Conservation (phyloP, 2,113 vertebrate genomes). For the Choloepus hoffmanni region DNA sequence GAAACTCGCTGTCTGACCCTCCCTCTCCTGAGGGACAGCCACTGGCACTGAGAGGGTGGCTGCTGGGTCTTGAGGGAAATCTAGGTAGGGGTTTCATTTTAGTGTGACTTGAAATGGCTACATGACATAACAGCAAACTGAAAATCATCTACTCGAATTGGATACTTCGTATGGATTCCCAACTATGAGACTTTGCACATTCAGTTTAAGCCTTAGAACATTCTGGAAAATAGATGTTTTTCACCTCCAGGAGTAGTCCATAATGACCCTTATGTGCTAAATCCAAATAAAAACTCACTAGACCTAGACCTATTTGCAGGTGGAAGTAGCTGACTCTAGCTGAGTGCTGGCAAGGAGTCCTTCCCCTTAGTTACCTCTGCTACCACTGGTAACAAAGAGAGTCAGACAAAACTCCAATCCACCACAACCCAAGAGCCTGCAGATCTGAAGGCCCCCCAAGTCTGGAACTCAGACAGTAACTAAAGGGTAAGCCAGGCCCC, state of each 20-base stretch:
- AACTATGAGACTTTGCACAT: background rate
- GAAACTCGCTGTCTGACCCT: background rate
- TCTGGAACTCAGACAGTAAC: no score
- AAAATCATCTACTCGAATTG: background rate
- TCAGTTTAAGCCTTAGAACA: background rate
- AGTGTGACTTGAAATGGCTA: background rate
- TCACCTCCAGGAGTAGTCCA: background rate
- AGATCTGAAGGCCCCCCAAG: background rate
- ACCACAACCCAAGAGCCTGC: no score
- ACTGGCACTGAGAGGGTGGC: background rate
- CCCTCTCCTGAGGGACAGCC: background rate
- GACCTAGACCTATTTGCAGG: background rate
- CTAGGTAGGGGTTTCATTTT: background rate
- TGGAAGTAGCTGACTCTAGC: background rate
- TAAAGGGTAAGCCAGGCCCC: background rate
- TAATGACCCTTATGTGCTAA: background rate
- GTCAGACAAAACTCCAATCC: background rate
- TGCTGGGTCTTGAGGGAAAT: background rate
- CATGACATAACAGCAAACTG: background rate
- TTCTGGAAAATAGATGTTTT: background rate
- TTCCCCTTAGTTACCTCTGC: background rate
- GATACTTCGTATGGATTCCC: background rate
- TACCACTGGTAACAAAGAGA: background rate
- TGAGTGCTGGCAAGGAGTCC: background rate
- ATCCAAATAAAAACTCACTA: background rate